phyloP scores from a whole-genome alignment of 2,888 invertebrate genomes.

The Caenorhabditis zanzibari region DNA sequence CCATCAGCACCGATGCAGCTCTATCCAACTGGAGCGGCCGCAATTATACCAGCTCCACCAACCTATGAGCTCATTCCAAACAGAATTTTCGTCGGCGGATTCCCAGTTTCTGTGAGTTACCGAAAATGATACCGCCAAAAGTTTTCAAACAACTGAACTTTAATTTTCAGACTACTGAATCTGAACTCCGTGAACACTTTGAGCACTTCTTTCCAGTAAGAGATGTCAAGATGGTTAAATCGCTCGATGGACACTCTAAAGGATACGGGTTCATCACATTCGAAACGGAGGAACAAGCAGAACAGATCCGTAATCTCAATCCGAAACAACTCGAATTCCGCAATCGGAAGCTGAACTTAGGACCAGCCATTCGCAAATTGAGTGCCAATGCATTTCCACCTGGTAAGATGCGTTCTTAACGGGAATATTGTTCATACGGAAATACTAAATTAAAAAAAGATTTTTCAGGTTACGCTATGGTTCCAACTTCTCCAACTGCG shows the following conservation, averaged over 20 bases:
- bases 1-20: constrained; percentile 54
- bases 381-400: constrained; percentile 39
- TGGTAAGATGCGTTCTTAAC: constrained; percentile 7
- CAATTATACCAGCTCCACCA: constrained; percentile 57
- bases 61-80: constrained; percentile 89
- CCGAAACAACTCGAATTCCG: constrained; percentile 73
- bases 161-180: constrained; percentile 69
- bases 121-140: too few species aligned
- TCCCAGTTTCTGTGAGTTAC: constrained; percentile 88
- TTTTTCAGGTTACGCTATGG: constrained; percentile 33
- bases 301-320: constrained; percentile 57
- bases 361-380: constrained; percentile 74
- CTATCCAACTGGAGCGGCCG: constrained; percentile 64
- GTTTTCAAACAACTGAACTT: background rate
- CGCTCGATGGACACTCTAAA: constrained; percentile 95
- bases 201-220: constrained; percentile 90
- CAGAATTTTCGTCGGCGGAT: constrained; percentile 96
- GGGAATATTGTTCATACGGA: background rate
- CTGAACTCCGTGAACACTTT: constrained; percentile 85
- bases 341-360: constrained; percentile 72
- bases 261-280: constrained; percentile 92
- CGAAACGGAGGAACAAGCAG: constrained; percentile 92
- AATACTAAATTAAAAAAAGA: background rate
- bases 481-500: constrained; percentile 36
- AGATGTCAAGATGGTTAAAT: constrained; percentile 94